phyloP scores from a whole-genome alignment of 1,140 invertebrate genomes.

The Coboldia fuscipes region DNA sequence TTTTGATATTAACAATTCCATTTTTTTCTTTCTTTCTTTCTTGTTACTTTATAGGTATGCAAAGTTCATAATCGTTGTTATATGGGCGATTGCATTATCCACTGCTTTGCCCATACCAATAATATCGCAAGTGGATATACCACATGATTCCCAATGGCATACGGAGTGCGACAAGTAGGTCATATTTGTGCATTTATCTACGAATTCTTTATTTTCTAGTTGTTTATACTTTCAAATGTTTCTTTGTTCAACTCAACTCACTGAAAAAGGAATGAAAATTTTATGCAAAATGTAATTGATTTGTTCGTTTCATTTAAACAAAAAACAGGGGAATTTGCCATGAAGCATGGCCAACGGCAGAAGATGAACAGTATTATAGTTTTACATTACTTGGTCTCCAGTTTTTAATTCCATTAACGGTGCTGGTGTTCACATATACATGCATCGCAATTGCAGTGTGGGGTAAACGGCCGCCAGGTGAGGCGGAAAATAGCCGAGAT shows the following conservation, averaged over 20 bases:
- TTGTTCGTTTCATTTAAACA: background rate
- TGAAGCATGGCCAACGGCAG: conserved; percentile 34
- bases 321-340: conserved; percentile 36
- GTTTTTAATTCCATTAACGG: conserved; percentile 60
- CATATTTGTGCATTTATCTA: background rate
- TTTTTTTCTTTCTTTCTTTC: too few relatives aligned
- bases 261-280: background rate
- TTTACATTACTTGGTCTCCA: conserved; percentile 60
- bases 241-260: background rate
- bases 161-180: conserved; percentile 37
- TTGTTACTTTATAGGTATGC: conserved; percentile 26
- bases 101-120: conserved; percentile 64
- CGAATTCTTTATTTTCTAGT: too few relatives aligned
- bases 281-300: background rate
- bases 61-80: conserved; percentile 43
- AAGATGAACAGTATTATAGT: conserved; percentile 46
- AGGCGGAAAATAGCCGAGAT: conserved; percentile 62
- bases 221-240: background rate
- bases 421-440: conserved; percentile 73
- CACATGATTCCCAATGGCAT: conserved; percentile 28
- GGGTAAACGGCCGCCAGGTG: conserved; percentile 67
- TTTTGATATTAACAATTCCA: too few relatives aligned
- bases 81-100: conserved; percentile 58
- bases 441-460: conserved; percentile 72
- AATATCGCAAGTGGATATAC: conserved; percentile 35